Conservation (phyloP, 2,888 invertebrate genomes). For the Lydus trimaculatus region DNA sequence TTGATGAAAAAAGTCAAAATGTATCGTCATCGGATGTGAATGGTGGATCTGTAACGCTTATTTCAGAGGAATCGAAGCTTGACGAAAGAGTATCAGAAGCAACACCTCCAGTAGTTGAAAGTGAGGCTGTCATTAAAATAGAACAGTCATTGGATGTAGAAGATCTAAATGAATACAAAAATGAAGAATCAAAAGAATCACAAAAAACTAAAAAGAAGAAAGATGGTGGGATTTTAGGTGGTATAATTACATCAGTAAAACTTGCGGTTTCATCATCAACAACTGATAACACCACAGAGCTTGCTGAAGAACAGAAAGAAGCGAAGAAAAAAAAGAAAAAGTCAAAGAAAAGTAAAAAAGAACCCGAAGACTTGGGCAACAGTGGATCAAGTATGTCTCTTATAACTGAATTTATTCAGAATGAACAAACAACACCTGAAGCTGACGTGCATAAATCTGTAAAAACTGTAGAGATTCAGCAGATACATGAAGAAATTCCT, state of each 20-base stretch:
- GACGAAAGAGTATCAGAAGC: neutral
- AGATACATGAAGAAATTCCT: neutral
- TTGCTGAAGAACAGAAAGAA: conserved; percentile 28
- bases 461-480: neutral
- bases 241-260: conserved; percentile 47
- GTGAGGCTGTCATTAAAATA: conserved; percentile 14
- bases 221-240: conserved; percentile 39
- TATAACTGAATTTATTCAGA: neutral
- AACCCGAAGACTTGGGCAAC: conserved; percentile 12
- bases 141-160: neutral
- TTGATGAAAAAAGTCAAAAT: neutral
- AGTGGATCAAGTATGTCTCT: neutral
- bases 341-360: conserved; percentile 21
- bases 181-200: conserved; percentile 14
- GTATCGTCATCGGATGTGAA: neutral
- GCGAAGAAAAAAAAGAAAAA: conserved; percentile 26
- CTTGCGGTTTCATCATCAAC: conserved; percentile 42
- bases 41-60: neutral
- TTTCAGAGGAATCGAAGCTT: neutral
- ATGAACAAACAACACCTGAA: neutral
- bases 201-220: conserved; percentile 24
- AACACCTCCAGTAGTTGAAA: conserved; percentile 3
- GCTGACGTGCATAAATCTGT: neutral
- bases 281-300: conserved; percentile 23
- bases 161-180: conserved; percentile 22